Base-by-base conservation (phyloP, 2,888 invertebrate genomes). In the Neoaliturus tenellus region DNA sequence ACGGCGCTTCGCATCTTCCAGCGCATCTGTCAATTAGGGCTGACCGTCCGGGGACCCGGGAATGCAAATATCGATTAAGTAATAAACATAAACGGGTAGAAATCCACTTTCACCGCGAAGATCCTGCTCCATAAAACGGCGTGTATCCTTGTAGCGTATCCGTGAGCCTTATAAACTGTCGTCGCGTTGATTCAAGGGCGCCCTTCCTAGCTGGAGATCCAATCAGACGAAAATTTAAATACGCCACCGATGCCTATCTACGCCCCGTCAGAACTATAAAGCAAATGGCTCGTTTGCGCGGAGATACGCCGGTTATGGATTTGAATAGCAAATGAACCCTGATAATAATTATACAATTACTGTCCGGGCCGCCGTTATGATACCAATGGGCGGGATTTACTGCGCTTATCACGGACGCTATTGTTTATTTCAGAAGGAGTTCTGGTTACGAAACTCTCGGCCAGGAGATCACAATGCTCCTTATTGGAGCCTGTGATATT, bases 311-410 rank as follows among this genome's bases (percentile, higher is more conserved):
- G 55, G 78, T 78, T 75, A 75, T 44, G 78, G 78, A 78, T 78
- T 78, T 78, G 78, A 78, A 78, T 78, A 78, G 78, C 78, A 78
- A 78, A 78, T 78, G 78, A 78, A 55, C 78, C 78, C 78, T 55
- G 78, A 78, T 78, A 78, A 51, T 78, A 78, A 78, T 78, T 78
- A 78, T 78, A 78, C 78, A 78, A 78, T 78, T 78, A 78, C 31
- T 78, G 78, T 78, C 78, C 75, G 2, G 12, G 33, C 14, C 78
- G 23, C 33, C 78, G 48, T 78, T 78, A 78, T 35, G 51, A 78
- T 48, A 78, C 78, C 55, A 28, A 25, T 51, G 48, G 28, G 12
- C 28, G 35, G 75, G 25, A 78, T 78, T 78, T 78, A 78, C 48
- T 23, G 55, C 5, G 6, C 55, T 78, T 78, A 78, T 78, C 78